Evolutionary conservation across 2,113 vertebrate species (phyloP).

Genomic region (Oncorhynchus nerka): DNA sequence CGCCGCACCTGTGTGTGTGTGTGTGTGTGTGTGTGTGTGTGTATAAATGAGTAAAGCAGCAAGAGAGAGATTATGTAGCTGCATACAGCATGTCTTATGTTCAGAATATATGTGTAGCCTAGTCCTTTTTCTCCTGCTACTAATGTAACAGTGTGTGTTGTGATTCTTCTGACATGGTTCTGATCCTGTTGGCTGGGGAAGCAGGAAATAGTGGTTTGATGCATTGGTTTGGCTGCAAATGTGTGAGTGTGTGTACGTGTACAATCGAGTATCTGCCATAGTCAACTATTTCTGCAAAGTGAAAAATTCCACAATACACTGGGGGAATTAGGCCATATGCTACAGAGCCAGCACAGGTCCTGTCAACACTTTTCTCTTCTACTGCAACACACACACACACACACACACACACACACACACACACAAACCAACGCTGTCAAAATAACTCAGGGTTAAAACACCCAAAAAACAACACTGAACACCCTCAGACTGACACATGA

Average conservation of each 20-base stretch:
- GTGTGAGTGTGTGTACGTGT: slow-evolving; percentile 13
- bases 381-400: not conserved
- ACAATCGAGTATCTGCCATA: not conserved
- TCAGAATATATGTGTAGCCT: not conserved
- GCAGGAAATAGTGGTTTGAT: slow-evolving; percentile 42
- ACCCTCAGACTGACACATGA: slow-evolving; percentile 20
- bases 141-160: slow-evolving; percentile 1
- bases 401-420: slow-evolving; percentile 19
- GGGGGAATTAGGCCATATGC: slow-evolving; percentile 16
- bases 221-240: slow-evolving; percentile 22
- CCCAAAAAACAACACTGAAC: slow-evolving; percentile 20
- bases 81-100: too few species aligned
- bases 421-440: slow-evolving; percentile 40
- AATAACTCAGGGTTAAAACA: slow-evolving; percentile 51
- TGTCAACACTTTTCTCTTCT: slow-evolving; percentile 47
- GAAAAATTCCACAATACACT: slow-evolving; percentile 21
- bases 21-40: not conserved
- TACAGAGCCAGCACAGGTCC: slow-evolving; percentile 1
- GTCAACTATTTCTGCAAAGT: slow-evolving; percentile 10
- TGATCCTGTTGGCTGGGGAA: slow-evolving; percentile 28
- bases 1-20: not conserved
- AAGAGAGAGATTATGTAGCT: too few species aligned
- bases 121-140: not conserved
- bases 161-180: slow-evolving; percentile 29
- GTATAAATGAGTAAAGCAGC: too few species aligned